phyloP scores from a whole-genome alignment of 2,888 invertebrate species.

The Heliconius charithonia region DNA sequence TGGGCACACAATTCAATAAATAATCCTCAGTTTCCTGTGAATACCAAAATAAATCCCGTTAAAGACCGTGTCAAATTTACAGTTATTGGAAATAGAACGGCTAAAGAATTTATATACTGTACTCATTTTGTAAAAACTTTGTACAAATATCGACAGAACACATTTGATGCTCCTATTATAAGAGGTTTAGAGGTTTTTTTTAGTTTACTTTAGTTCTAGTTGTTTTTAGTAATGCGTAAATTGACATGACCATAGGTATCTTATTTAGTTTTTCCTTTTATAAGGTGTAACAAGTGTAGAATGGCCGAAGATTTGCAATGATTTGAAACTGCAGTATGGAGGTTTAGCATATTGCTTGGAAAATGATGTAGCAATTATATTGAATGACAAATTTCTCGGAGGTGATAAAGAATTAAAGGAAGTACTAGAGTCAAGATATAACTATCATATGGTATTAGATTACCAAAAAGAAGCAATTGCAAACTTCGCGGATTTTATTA shows the following conservation, averaged over 20 bases:
- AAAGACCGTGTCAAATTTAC: slow-evolving; percentile 60
- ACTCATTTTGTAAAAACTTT: slow-evolving; percentile 64
- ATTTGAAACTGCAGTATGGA: slow-evolving; percentile 71
- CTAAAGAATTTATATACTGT: slow-evolving; percentile 71
- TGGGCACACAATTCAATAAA: slow-evolving; percentile 68
- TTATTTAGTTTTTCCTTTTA: not conserved
- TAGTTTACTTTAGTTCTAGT: not conserved
- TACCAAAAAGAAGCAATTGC: slow-evolving; percentile 73
- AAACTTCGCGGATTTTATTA: slow-evolving; percentile 71
- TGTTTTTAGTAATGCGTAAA: not conserved
- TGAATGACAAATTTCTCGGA: slow-evolving; percentile 79
- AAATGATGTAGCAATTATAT: slow-evolving; percentile 77
- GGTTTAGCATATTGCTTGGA: slow-evolving; percentile 72
- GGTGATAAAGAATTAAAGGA: slow-evolving; percentile 77
- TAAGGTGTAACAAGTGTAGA: slow-evolving; percentile 69
- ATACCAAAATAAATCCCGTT: slow-evolving; percentile 50
- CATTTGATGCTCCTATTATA: slow-evolving; percentile 66
- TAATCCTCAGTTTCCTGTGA: slow-evolving; percentile 64
- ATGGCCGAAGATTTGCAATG: slow-evolving; percentile 69
- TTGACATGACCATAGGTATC: not conserved
- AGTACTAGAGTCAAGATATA: slow-evolving; percentile 73
- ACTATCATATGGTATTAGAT: slow-evolving; percentile 70
- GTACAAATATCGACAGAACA: slow-evolving; percentile 64
- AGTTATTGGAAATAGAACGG: slow-evolving; percentile 67
- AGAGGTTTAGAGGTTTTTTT: too few relatives aligned